phyloP scores from a whole-genome alignment of 2,113 vertebrate species.

The Antennarius striatus region DNA sequence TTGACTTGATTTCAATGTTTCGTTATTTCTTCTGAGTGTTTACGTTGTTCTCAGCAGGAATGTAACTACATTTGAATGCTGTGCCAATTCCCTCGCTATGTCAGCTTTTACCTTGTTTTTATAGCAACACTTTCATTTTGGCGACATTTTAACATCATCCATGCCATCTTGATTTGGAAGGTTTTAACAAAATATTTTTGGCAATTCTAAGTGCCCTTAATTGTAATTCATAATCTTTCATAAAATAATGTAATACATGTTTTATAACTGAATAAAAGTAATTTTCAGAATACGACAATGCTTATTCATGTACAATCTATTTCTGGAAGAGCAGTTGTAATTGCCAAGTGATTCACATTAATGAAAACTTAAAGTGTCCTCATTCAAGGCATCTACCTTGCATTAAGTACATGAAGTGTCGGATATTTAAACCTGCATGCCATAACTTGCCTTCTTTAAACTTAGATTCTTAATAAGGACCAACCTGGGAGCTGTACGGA shows the following conservation, averaged over 20 bases:
- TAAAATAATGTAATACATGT: no score
- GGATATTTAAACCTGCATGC: background rate
- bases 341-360: no score
- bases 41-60: conserved; percentile 20
- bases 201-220: no score
- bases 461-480: background rate
- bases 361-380: no score
- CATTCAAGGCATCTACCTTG: no score
- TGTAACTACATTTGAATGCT: conserved; percentile 17
- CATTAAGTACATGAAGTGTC: background rate
- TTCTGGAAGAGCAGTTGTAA: no score
- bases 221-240: no score
- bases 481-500: conserved; percentile 34
- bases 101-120: conserved; percentile 28
- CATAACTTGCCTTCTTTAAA: background rate
- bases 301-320: no score
- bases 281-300: no score
- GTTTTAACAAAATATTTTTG: no score
- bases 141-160: background rate
- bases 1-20: conserved; percentile 20
- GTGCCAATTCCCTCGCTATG: conserved; percentile 29
- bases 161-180: background rate
- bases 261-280: no score
- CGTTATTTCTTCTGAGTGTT: conserved; percentile 5
- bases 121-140: conserved; percentile 11